Evolutionary conservation across 2,888 invertebrate genomes (phyloP).

Genomic region (Melieria omissa): DNA sequence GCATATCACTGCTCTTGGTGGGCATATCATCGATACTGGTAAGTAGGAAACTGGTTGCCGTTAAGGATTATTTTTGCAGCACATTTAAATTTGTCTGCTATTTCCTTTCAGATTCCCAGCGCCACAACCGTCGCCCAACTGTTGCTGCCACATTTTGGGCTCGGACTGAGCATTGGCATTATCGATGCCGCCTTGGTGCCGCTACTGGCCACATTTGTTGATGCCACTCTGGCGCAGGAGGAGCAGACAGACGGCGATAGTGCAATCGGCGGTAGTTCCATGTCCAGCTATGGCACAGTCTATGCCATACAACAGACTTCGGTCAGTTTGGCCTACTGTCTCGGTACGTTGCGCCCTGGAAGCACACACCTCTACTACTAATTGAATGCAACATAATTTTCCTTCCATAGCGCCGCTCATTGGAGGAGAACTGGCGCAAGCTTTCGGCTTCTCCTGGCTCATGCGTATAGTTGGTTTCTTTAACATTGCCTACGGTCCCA

Average conservation of each 20-base stretch:
- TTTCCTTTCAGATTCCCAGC: slow-evolving; percentile 70
- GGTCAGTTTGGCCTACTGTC: slow-evolving; percentile 82
- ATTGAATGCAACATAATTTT: background rate
- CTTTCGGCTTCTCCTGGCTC: slow-evolving; percentile 79
- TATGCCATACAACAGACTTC: slow-evolving; percentile 86
- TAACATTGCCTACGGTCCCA: slow-evolving; percentile 77
- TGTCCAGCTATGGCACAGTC: slow-evolving; percentile 79
- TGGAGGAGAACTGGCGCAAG: slow-evolving; percentile 77
- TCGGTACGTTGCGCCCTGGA: slow-evolving; percentile 68
- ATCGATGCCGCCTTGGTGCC: slow-evolving; percentile 86
- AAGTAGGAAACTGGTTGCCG: slow-evolving; percentile 49
- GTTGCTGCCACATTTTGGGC: slow-evolving; percentile 79
- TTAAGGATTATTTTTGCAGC: background rate
- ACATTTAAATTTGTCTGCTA: background rate
- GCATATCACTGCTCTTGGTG: slow-evolving; percentile 73
- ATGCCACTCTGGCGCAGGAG: slow-evolving; percentile 66
- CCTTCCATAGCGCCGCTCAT: slow-evolving; percentile 75
- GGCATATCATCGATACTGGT: slow-evolving; percentile 75
- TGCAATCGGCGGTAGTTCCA: slow-evolving; percentile 46
- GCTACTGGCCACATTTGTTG: slow-evolving; percentile 79
- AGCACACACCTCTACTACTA: background rate
- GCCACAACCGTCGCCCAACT: slow-evolving; percentile 73
- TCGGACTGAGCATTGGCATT: slow-evolving; percentile 83
- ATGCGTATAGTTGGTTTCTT: slow-evolving; percentile 77
- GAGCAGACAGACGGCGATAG: slow-evolving; percentile 45